These are phyloP conservation scores for Menidia menidia DNA, from an alignment of 2,797 vertebrate species.

Conservation along the genomic window DNA sequence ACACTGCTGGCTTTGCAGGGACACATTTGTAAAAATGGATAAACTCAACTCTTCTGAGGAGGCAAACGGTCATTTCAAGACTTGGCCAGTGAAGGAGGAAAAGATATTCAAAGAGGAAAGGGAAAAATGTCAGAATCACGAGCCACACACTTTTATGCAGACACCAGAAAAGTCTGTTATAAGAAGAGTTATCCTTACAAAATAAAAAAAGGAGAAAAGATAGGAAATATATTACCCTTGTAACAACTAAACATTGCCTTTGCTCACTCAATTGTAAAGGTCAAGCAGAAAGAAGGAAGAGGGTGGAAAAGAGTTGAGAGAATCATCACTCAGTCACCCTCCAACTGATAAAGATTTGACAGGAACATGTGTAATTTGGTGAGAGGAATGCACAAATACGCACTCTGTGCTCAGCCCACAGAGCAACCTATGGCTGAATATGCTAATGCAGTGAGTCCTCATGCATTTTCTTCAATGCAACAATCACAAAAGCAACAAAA, in stretches of 20 bases:
- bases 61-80: neutral
- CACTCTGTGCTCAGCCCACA: slow-evolving; percentile 7
- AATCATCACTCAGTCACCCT: slow-evolving; percentile 11
- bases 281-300: slow-evolving; percentile 8
- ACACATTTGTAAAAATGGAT: neutral
- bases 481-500: too few species aligned
- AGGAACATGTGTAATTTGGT: slow-evolving; percentile 34
- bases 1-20: slow-evolving; percentile 1
- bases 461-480: neutral
- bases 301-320: slow-evolving; percentile 1
- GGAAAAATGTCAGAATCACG: neutral
- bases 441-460: slow-evolving; percentile 9
- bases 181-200: neutral
- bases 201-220: neutral
- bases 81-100: neutral
- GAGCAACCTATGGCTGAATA: slow-evolving; percentile 12
- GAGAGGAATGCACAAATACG: slow-evolving; percentile 5
- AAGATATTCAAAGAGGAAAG: neutral
- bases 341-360: slow-evolving; percentile 32
- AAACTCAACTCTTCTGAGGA: neutral
- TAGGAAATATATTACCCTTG: neutral
- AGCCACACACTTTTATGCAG: neutral
- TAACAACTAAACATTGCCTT: neutral
- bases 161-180: too few species aligned
- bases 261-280: neutral